Conservation (phyloP, 2,888 invertebrate genomes). For the Yponomeuta plumbellus region DNA sequence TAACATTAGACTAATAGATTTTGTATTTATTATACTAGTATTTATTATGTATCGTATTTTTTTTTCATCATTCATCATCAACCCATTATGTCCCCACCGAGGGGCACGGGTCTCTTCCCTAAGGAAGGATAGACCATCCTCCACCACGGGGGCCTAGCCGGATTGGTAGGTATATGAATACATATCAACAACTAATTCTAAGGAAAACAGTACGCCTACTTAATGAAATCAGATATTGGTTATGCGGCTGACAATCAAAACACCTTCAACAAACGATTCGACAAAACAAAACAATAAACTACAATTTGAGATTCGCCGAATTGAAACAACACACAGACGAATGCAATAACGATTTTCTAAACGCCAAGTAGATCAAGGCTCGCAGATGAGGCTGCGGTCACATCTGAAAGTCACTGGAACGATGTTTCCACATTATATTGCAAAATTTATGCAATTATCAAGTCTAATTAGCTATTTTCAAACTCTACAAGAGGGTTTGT, state of each 20-base stretch:
- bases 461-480: neutral
- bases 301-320: neutral
- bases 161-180: neutral
- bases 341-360: slow-evolving; percentile 3
- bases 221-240: neutral
- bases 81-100: no score
- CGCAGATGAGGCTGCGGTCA: neutral
- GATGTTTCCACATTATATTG: neutral
- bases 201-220: neutral
- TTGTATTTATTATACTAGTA: no score
- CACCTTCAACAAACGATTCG: neutral
- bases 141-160: no score
- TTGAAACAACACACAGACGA: neutral
- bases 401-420: neutral
- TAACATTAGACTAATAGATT: no score
- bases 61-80: no score
- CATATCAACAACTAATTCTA: neutral
- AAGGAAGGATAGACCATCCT: no score
- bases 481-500: no score
- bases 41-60: no score
- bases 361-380: neutral
- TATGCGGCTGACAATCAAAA: neutral
- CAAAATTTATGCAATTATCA: neutral
- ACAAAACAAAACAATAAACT: slow-evolving; percentile 3
- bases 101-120: no score